Evolutionary conservation across 1,140 invertebrate genomes (phyloP).

Genomic region (Cotesia chilonis): DNA sequence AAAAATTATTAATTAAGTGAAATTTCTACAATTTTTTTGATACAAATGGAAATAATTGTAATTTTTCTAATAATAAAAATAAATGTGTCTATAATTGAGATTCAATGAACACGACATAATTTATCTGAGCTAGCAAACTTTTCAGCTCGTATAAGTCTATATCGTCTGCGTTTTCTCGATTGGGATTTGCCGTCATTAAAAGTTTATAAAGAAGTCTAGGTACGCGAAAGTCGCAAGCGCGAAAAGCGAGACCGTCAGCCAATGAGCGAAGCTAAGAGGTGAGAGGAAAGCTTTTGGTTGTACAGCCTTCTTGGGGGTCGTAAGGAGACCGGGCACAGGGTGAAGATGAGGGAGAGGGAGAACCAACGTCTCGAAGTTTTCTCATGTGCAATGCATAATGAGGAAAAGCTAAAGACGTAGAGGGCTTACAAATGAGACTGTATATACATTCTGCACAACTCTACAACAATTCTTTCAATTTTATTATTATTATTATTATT

Average conservation of each 20-base stretch:
- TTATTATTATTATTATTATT: too few species aligned
- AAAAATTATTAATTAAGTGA: too few species aligned
- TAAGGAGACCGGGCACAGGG: conserved; percentile 22
- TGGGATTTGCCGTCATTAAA: conserved; percentile 67
- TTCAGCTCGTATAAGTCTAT: conserved; percentile 4
- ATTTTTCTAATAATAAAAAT: too few species aligned
- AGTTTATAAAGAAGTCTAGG: conserved; percentile 66
- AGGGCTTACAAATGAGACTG: conserved; percentile 65
- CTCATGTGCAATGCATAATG: conserved; percentile 68
- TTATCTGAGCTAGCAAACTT: conserved; percentile 33
- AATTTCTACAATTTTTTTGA: too few species aligned
- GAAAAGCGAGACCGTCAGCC: conserved; percentile 41
- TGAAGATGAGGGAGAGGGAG: conserved; percentile 38
- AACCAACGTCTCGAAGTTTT: conserved; percentile 59
- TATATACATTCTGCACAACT: conserved; percentile 26
- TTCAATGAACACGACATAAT: conserved; percentile 18
- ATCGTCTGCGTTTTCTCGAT: conserved; percentile 56
- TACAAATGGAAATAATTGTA: too few species aligned
- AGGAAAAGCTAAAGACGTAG: conserved; percentile 62
- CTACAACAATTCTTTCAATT: conserved; percentile 6
- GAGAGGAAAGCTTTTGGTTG: conserved; percentile 13
- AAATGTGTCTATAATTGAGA: neutral
- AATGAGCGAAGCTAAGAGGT: conserved; percentile 33
- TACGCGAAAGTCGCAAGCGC: conserved; percentile 50
- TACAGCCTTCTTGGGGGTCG: neutral